Percentiles rank a stretch among this genome's conserved stretches.
Evolutionary conservation across 2,888 invertebrate genomes (phyloP).

Genomic region (Patella caerulea): DNA sequence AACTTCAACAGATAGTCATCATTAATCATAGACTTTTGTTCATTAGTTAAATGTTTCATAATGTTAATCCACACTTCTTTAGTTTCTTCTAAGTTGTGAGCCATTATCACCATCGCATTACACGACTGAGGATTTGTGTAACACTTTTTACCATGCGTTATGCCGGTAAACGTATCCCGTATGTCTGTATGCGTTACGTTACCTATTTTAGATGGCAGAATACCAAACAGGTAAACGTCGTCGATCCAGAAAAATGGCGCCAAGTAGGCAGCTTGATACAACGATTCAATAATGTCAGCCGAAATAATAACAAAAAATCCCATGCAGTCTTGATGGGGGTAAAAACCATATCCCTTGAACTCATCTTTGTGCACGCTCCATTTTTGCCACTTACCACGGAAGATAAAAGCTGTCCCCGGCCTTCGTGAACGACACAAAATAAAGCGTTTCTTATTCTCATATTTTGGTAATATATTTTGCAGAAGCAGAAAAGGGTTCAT

Average conservation of each 20-base stretch:
- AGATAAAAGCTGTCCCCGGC: slow-evolving; percentile 50
- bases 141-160: slow-evolving; percentile 43
- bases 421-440: slow-evolving; percentile 52
- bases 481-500: slow-evolving; percentile 57
- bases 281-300: slow-evolving; percentile 51
- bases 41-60: background rate
- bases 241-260: slow-evolving; percentile 69
- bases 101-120: slow-evolving; percentile 11
- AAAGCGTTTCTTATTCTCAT: slow-evolving; percentile 38
- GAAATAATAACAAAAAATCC: slow-evolving; percentile 61
- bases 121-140: slow-evolving; percentile 37
- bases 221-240: slow-evolving; percentile 45
- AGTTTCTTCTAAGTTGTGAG: no score
- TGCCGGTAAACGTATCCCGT: slow-evolving; percentile 88
- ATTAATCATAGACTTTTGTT: background rate
- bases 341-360: slow-evolving; percentile 53
- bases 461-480: slow-evolving; percentile 42
- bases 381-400: slow-evolving; percentile 42
- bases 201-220: slow-evolving; percentile 58
- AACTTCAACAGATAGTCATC: background rate
- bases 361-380: slow-evolving; percentile 55
- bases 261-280: slow-evolving; percentile 55
- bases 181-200: slow-evolving; percentile 69
- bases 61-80: no score
- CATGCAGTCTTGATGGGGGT: slow-evolving; percentile 65